Conservation (phyloP, 2,888 invertebrate genomes). For the Aphodius sticticus region DNA sequence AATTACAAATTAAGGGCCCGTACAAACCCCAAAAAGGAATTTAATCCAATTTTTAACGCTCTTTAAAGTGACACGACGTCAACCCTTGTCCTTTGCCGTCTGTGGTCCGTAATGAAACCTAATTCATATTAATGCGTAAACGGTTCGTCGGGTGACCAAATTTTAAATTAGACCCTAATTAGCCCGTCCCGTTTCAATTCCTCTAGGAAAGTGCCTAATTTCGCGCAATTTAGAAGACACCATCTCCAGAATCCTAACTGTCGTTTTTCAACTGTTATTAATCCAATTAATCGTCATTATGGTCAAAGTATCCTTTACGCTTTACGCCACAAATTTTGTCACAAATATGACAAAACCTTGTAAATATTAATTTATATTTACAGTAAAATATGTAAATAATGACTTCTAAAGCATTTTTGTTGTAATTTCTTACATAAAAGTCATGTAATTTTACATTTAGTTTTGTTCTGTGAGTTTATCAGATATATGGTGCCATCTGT, state of each 20-base stretch:
- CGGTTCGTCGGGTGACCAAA: background rate
- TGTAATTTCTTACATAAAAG: too few species aligned
- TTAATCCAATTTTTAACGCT: background rate
- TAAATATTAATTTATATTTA: too few species aligned
- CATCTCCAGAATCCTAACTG: background rate
- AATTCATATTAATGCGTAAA: background rate
- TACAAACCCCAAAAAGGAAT: background rate
- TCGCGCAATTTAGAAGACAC: background rate
- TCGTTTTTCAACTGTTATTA: background rate
- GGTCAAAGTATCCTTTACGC: background rate
- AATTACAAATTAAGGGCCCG: background rate
- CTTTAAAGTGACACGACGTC: background rate
- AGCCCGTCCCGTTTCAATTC: background rate
- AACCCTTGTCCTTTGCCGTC: background rate
- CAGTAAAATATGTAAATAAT: too few species aligned
- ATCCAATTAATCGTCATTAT: background rate
- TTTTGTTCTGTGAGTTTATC: background rate
- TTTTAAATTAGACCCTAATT: background rate
- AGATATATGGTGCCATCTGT: background rate
- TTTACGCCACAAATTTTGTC: too few species aligned
- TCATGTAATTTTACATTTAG: too few species aligned
- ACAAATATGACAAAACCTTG: too few species aligned
- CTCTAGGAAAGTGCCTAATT: background rate
- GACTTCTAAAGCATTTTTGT: too few species aligned
- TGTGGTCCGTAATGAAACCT: background rate